Evolutionary conservation across 2,797 vertebrate species (phyloP).

Genomic region (Gallinago nigripennis): DNA sequence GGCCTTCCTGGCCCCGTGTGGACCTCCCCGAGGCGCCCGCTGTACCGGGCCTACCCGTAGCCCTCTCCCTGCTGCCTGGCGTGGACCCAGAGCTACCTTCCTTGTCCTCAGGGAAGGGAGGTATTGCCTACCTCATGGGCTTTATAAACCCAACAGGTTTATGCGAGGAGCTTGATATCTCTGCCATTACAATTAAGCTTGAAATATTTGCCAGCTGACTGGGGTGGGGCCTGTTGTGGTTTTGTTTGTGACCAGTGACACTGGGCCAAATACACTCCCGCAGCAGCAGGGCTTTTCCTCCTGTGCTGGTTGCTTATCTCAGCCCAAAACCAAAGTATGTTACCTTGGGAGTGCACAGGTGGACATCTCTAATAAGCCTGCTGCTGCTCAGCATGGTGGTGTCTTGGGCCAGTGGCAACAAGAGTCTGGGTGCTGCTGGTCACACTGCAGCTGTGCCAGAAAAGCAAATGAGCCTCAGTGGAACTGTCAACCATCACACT

Average conservation of each 20-base stretch:
- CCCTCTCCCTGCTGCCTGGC: fast-evolving
- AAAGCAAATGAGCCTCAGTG: neutral
- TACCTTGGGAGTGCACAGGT: neutral
- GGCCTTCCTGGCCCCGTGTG: neutral
- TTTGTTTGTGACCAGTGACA: fast-evolving
- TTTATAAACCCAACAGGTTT: neutral
- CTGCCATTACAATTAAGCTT: fast-evolving
- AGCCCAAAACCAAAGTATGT: fast-evolving
- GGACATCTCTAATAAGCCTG: neutral
- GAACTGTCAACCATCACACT: neutral
- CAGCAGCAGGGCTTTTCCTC: neutral
- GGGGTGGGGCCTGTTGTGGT: fast-evolving
- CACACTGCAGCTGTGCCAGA: neutral
- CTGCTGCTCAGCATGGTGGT: fast-evolving
- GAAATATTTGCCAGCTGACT: too few relatives aligned
- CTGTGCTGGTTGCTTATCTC: neutral
- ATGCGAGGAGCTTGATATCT: fast-evolving
- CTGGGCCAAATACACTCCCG: fast-evolving
- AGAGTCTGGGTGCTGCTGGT: fast-evolving
- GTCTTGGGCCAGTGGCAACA: fast-evolving
- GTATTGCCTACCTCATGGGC: fast-evolving
- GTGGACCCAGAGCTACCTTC: neutral
- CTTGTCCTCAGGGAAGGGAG: fast-evolving
- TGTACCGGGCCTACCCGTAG: fast-evolving
- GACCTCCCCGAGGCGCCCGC: neutral